Base-by-base conservation (phyloP, 2,797 vertebrate genomes). In the Halcyon leucocephala region DNA sequence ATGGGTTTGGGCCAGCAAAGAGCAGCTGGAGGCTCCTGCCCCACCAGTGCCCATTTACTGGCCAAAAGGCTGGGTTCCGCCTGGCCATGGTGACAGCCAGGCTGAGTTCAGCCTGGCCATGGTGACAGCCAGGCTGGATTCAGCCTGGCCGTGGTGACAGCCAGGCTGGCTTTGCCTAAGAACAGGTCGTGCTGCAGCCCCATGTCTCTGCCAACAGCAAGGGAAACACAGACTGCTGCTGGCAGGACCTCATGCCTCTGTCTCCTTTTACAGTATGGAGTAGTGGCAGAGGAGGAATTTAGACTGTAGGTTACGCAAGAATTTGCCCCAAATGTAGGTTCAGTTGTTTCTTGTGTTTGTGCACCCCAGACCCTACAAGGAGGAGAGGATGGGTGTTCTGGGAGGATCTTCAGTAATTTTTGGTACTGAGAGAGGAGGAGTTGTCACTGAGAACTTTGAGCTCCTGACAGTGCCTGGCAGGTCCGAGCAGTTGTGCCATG, bases 111-210 rank as follows among this genome's bases (percentile, higher is more conserved):
- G 39, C 58, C 14, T 6, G 2, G 10, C 37, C 37, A 37, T 37
- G 37, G 37, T 37, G 37, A 37, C 37, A 37, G 37, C 10, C 37
- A 54, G 31, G 31, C 9, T 18, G 49, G 44, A 9, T 9, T 49
- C 51, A 35, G 39, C 58, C 14, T 6, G 2, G 46, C 51, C 18
- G 2, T 0, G 5, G 39, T 20, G 52, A 5, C 1, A 1, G 26
- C 39, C 26, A 14, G 46, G 21, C n/a, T 49, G 65, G 41, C 55
- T 49, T 55, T 62, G 35, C 33, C 41, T 31, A 37, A 26, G 15
- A 17, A 9, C 52, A 16, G 18, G 1, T 2, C 4, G 21, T 41
- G 67, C 12, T 22, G 26, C 29, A 55, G 60, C 41, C 46, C 46
- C 39, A 15, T 0, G 5, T 22, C 2, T 0, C n/a, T 64, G 67